Conservation (phyloP, 1,140 invertebrate species). For the Drosophila neocordata region DNA sequence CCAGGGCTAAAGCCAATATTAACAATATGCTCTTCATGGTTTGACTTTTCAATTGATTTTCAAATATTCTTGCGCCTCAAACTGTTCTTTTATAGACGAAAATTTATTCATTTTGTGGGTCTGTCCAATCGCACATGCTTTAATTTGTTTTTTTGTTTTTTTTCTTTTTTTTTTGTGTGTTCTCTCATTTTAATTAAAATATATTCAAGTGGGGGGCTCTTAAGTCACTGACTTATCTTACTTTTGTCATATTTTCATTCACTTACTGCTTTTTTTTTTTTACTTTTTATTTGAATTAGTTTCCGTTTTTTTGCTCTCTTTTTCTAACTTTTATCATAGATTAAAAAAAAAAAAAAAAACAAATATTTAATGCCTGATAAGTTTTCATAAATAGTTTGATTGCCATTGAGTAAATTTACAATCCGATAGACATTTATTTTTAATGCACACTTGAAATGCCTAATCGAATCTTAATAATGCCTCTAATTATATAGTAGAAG, state of each 20-base stretch:
- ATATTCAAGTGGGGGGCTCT: constrained; percentile 6
- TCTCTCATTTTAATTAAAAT: neutral
- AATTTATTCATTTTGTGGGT: neutral
- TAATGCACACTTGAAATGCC: constrained; percentile 6
- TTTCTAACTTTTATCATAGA: neutral
- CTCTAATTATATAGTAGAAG: constrained; percentile 7
- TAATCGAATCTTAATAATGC: constrained; percentile 10
- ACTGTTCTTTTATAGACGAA: neutral
- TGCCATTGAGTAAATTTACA: neutral
- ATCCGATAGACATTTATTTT: constrained; percentile 7
- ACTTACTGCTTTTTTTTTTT: neutral
- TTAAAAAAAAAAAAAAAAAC: neutral
- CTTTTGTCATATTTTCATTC: neutral
- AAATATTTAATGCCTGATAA: neutral
- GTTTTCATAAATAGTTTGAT: neutral
- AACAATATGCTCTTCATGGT: constrained; percentile 39
- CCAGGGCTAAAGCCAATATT: constrained; percentile 23
- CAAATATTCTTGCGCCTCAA: neutral
- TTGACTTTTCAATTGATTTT: neutral
- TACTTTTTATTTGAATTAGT: constrained; percentile 4
- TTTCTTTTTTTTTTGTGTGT: neutral
- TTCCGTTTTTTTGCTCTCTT: neutral
- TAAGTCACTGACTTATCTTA: neutral
- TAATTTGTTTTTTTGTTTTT: neutral
- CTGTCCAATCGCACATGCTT: neutral